phyloP scores from a whole-genome alignment of 2,888 invertebrate species.

The Heliconius aoede region DNA sequence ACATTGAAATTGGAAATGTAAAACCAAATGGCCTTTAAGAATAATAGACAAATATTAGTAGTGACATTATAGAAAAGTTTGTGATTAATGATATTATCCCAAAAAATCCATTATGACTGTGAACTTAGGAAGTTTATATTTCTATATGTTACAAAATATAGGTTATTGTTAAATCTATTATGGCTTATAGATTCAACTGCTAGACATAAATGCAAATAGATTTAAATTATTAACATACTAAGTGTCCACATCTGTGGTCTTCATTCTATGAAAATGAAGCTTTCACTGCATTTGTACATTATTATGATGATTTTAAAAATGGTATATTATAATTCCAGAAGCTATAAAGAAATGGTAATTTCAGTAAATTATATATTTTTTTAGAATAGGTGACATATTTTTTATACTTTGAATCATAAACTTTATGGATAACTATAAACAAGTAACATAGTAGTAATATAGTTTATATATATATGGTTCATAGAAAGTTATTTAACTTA shows the following conservation, averaged over 20 bases:
- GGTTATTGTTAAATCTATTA: background rate
- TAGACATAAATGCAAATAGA: too few relatives aligned
- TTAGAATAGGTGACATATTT: background rate
- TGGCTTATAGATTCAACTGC: background rate
- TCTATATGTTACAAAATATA: background rate
- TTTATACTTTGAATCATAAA: slow-evolving; percentile 3
- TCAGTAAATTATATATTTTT: background rate
- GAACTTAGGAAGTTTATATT: background rate
- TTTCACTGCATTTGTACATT: too few relatives aligned
- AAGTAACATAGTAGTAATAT: too few relatives aligned
- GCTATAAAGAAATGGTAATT: too few relatives aligned
- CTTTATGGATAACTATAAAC: too few relatives aligned
- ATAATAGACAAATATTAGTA: background rate
- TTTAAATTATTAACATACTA: too few relatives aligned
- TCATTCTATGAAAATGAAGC: too few relatives aligned
- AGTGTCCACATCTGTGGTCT: too few relatives aligned
- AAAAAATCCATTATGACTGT: background rate
- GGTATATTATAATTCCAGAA: too few relatives aligned
- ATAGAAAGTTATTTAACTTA: background rate
- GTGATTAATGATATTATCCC: background rate
- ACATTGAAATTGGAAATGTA: background rate
- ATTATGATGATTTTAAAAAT: too few relatives aligned
- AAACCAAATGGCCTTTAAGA: slow-evolving; percentile 4
- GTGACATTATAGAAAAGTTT: background rate
- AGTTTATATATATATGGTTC: too few relatives aligned